Base-by-base conservation (phyloP, 2,888 invertebrate genomes). In the Apotomis turbidana region DNA sequence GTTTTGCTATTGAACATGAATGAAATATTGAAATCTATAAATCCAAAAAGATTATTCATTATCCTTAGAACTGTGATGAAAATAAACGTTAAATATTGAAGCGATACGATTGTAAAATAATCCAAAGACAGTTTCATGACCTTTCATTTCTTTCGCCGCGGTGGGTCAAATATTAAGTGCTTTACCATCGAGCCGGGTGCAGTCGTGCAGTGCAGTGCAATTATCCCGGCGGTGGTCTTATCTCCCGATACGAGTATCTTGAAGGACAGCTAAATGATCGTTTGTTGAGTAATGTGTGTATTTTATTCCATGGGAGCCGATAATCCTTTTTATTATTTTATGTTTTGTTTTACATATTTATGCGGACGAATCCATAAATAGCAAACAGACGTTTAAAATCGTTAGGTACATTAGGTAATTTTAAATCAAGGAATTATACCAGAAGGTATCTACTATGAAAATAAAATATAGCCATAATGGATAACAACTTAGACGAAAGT, bases 151-250 rank as follows among this genome's bases (percentile, higher is more conserved):
- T n/a, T 57, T 46, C 66, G 44, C 57, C 66, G 66, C 66, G 66
- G 55, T 57, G 38, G 55, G 66, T 66, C 66, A 66, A 66, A 57
- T 66, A 66, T 66, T 57, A 57, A 66, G 44, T 55, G 64, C 55
- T 64, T 44, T 54, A 49, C 59, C 49, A 66, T 55, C 13, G 66
- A 36, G 36, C 66, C 15, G 60, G 66, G 46, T 60, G 71, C 55
- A 55, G 55, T 71, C 71, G 66, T 67, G 71, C 71, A 49, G 60
- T 55, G 66, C 66, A 54, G 55, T 27, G 66, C 71, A 71, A 71
- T 71, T 71, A 71, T 71, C 71, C 60, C 61, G 55, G 55, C 60
- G 71, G 71, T 71, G 71, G 71, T 71, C 71, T 13, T 46, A 55
- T 69, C 54, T 61, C n/a, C 66, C 66, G 64, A 71, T 60, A 62